phyloP scores from a whole-genome alignment of 2,797 vertebrate genomes.

The Tamandua tetradactyla region DNA sequence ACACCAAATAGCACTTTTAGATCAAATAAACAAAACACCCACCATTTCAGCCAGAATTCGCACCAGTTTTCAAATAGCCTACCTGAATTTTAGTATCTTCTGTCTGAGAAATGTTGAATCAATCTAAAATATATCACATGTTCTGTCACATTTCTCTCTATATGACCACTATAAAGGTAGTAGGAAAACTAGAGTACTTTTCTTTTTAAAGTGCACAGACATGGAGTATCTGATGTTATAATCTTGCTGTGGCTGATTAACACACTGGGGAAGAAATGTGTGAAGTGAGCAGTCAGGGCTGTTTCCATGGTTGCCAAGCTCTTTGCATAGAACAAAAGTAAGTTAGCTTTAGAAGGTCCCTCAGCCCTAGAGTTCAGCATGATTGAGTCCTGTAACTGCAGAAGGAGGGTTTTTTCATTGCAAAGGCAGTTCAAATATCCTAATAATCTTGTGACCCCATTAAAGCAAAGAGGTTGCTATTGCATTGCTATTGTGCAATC shows the following conservation, averaged over 20 bases:
- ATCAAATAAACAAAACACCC: slow-evolving; percentile 57
- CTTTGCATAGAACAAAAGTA: not conserved
- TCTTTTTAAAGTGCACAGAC: not conserved
- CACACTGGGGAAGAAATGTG: slow-evolving; percentile 58
- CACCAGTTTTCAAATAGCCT: not conserved
- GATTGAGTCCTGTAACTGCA: not conserved
- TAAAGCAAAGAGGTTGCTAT: not conserved
- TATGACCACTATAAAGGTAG: not conserved
- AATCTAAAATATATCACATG: not conserved
- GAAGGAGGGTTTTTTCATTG: not conserved
- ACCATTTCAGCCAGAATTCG: slow-evolving; percentile 14
- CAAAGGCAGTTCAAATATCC: not conserved
- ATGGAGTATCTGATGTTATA: not conserved
- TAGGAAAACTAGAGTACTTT: not conserved
- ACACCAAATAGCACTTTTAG: slow-evolving; percentile 54
- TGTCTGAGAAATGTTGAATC: slow-evolving; percentile 10
- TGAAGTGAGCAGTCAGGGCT: slow-evolving; percentile 62
- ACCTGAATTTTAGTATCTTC: not conserved
- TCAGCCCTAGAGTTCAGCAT: slow-evolving; percentile 25
- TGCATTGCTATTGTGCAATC: not conserved
- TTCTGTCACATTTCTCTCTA: slow-evolving; percentile 17
- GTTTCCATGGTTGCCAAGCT: slow-evolving; percentile 71
- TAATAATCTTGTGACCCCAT: not conserved
- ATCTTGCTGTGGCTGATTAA: slow-evolving; percentile 59
- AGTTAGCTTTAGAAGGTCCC: not conserved